Evolutionary conservation across 2,888 invertebrate genomes (phyloP).

Genomic region (Hyalella azteca): DNA sequence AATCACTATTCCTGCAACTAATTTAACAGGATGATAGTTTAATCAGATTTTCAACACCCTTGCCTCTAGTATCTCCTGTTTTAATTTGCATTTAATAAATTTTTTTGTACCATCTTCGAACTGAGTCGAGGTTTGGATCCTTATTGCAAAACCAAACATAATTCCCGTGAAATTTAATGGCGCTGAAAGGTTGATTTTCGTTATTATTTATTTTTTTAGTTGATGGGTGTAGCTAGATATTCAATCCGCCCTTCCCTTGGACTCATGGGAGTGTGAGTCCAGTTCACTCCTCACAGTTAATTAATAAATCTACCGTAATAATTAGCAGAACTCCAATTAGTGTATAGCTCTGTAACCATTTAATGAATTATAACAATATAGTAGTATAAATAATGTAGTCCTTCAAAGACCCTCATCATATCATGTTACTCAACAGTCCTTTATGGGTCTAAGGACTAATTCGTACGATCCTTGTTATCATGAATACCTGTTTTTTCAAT

Average conservation of each 20-base stretch:
- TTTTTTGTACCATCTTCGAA: too few relatives aligned
- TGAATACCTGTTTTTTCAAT: not conserved
- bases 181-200: too few relatives aligned
- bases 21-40: too few relatives aligned
- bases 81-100: too few relatives aligned
- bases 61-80: too few relatives aligned
- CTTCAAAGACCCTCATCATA: slow-evolving; percentile 28
- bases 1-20: too few relatives aligned
- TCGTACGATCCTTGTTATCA: slow-evolving; percentile 9
- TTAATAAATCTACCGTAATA: slow-evolving; percentile 21
- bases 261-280: slow-evolving; percentile 21
- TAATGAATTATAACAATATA: slow-evolving; percentile 37
- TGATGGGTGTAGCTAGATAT: slow-evolving; percentile 27
- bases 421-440: slow-evolving; percentile 32
- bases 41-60: too few relatives aligned
- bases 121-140: too few relatives aligned
- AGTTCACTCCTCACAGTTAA: slow-evolving; percentile 30
- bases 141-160: too few relatives aligned
- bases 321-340: slow-evolving; percentile 30
- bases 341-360: slow-evolving; percentile 36
- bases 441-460: slow-evolving; percentile 29
- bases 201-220: too few relatives aligned
- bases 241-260: slow-evolving; percentile 28
- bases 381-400: slow-evolving; percentile 32
- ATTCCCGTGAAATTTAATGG: too few relatives aligned